A percentile compares a stretch with the other conserved stretches of the same genome.
phyloP scores from a whole-genome alignment of 2,113 vertebrate genomes.

The Onychostoma macrolepis region DNA sequence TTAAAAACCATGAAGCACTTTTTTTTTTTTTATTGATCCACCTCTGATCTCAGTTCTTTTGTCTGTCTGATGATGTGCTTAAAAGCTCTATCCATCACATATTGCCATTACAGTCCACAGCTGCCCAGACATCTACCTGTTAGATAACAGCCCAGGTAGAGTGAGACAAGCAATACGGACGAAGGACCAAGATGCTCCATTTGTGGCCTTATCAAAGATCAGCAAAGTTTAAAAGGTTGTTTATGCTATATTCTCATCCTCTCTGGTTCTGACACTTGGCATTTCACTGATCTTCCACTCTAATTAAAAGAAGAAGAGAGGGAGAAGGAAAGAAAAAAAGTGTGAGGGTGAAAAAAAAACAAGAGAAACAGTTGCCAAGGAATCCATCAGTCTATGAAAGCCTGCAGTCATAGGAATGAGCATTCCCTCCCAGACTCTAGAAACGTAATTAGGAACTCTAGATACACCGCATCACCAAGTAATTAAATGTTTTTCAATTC shows the following conservation, averaged over 20 bases:
- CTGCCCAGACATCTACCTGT: slow-evolving; percentile 16
- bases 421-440: slow-evolving; percentile 43
- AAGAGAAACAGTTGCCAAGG: slow-evolving; percentile 54
- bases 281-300: slow-evolving; percentile 61
- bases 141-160: slow-evolving; percentile 25
- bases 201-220: slow-evolving; percentile 60
- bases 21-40: background rate
- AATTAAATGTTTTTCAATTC: slow-evolving; percentile 48
- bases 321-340: slow-evolving; percentile 30
- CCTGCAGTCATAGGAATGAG: slow-evolving; percentile 42
- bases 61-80: background rate
- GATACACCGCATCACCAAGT: slow-evolving; percentile 39
- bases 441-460: slow-evolving; percentile 52
- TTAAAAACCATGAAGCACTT: background rate
- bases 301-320: slow-evolving; percentile 60
- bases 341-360: slow-evolving; percentile 12
- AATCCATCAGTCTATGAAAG: slow-evolving; percentile 50
- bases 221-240: slow-evolving; percentile 59
- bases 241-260: slow-evolving; percentile 57
- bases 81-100: background rate
- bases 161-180: slow-evolving; percentile 5
- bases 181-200: slow-evolving; percentile 29
- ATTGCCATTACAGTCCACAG: background rate
- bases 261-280: slow-evolving; percentile 61
- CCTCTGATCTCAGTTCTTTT: background rate